Percentiles rank a stretch among this genome's conserved stretches.
phyloP scores from a whole-genome alignment of 2,797 vertebrate species.

The Crenichthys baileyi region DNA sequence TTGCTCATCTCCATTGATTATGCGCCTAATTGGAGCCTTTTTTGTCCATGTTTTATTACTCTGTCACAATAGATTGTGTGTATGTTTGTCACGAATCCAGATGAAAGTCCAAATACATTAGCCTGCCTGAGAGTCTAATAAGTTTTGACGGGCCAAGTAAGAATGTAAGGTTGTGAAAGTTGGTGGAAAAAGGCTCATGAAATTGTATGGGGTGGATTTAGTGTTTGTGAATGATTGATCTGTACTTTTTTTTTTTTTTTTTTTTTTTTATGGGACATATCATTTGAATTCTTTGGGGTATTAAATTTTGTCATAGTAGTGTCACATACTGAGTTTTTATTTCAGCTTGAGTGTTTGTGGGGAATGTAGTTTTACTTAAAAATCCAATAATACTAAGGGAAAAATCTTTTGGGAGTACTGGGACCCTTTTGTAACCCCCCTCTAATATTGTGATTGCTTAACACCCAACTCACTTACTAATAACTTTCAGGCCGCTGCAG shows the following conservation, averaged over 20 bases:
- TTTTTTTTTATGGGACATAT: slow-evolving; percentile 45
- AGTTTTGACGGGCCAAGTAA: slow-evolving; percentile 61
- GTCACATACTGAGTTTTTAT: slow-evolving; percentile 15
- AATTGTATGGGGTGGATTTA: slow-evolving; percentile 35
- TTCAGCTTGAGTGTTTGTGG: not conserved
- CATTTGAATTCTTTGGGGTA: slow-evolving; percentile 15
- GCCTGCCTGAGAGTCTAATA: slow-evolving; percentile 59
- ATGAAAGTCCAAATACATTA: slow-evolving; percentile 66
- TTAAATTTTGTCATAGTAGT: slow-evolving; percentile 7
- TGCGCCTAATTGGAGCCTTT: slow-evolving; percentile 71
- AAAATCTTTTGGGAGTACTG: too few species aligned
- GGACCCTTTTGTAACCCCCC: too few species aligned
- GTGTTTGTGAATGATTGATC: slow-evolving; percentile 35
- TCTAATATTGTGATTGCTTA: not conserved
- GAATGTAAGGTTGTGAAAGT: slow-evolving; percentile 42
- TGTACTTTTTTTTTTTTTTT: slow-evolving; percentile 28
- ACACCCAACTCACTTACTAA: not conserved
- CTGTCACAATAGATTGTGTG: slow-evolving; percentile 77
- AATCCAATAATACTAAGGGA: too few species aligned
- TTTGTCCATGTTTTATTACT: slow-evolving; percentile 75
- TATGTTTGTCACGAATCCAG: slow-evolving; percentile 70
- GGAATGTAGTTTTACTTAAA: not conserved
- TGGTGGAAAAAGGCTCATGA: slow-evolving; percentile 38
- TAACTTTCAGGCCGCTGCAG: not conserved
- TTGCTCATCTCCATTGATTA: slow-evolving; percentile 76